phyloP scores from a whole-genome alignment of 2,888 invertebrate species.

The Drosophila nr. perissopoda region DNA sequence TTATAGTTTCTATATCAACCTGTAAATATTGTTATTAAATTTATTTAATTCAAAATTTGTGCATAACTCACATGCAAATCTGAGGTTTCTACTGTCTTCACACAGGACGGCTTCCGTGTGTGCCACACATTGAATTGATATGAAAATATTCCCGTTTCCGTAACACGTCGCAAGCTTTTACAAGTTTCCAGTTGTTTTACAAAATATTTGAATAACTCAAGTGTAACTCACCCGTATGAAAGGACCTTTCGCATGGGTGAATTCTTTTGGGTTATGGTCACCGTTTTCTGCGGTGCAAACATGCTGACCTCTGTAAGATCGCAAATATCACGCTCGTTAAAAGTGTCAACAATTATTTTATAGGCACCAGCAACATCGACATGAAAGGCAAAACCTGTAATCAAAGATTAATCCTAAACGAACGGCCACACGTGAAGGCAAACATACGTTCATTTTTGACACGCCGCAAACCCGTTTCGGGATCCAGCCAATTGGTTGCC shows the following conservation, averaged over 20 bases:
- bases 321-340: conserved; percentile 89
- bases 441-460: conserved; percentile 87
- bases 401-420: neutral
- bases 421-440: neutral
- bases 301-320: conserved; percentile 88
- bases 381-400: conserved; percentile 88
- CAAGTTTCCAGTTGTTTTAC: neutral
- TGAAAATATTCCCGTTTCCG: conserved; percentile 87
- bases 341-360: conserved; percentile 88
- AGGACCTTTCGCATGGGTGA: conserved; percentile 88
- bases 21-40: conserved; percentile 56
- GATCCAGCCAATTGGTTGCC: conserved; percentile 86
- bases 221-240: conserved; percentile 55
- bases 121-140: conserved; percentile 87
- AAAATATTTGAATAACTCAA: neutral
- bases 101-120: conserved; percentile 87
- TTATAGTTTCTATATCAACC: conserved; percentile 87
- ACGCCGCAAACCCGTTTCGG: conserved; percentile 87
- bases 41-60: neutral
- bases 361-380: conserved; percentile 89
- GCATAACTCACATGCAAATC: conserved; percentile 81
- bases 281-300: conserved; percentile 87
- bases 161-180: conserved; percentile 86
- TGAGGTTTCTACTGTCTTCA: conserved; percentile 83
- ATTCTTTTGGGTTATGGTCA: conserved; percentile 86